Evolutionary conservation across 2,888 invertebrate genomes (phyloP), one percentile per base, ranked within the genome.

Genomic region (Ectemnius cavifrons): DNA sequence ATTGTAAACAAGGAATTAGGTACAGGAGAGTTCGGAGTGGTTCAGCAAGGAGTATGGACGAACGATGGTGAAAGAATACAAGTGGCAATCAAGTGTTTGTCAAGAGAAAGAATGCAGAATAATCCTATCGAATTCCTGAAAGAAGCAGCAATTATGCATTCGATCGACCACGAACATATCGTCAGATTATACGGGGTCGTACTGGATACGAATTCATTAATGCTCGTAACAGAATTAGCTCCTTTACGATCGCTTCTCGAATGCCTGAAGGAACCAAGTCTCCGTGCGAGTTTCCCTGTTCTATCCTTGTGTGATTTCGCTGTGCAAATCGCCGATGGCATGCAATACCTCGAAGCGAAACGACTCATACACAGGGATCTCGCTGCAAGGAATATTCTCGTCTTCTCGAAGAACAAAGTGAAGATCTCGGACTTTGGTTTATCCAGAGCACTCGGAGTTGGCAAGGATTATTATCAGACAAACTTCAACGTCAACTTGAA

Each of bases 401-500:
- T 99, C 0, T 99, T 99, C 92, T 96, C 96, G 74, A 97, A 97
- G 91, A 96, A 97, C 88, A 97, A 96, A 92, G 98, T 99, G 5
- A 99, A 99, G 93, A 99, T 99, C 79, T 99, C 98, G 0, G 99
- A 99, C 90, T 99, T 99, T 91, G 99, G 99, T 4, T 91, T 99
- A 66, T 98, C 98, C 0, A 94, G 99, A 67, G 98, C 98, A 0
- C 92, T 99, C 67, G 99, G 99, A 2, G 97, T 98, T 62, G 99
- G 99, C 37, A 99, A 99, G 91, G 99, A 99, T 91, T 99, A 99
- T 90, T 99, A 99, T 90, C 98, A 99, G 91, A 98, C 98, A 3
- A 99, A 99, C 92, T 98, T 98, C 90, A 98, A 97, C 90, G 98
- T 98, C 49, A 98, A 98, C 92, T 93, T 99, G 74, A 99, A 99